Base-by-base conservation (phyloP, 2,113 vertebrate genomes). In the Argyrosomus japonicus region DNA sequence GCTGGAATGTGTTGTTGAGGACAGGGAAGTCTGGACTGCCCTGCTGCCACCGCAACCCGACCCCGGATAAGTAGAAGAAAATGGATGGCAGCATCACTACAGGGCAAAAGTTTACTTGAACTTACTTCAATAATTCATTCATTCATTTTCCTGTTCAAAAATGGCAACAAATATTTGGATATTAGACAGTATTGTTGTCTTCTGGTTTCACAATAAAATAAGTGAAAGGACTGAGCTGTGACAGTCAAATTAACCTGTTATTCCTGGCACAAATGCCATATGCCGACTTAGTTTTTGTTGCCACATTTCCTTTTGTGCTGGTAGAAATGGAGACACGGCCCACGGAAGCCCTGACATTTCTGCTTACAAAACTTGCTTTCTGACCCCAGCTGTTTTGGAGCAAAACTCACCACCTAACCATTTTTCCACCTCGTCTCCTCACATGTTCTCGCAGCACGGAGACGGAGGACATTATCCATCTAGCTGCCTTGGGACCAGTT, bases 341-440 rank as follows among this genome's bases (percentile, higher is more conserved):
- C 18, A 58, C 36, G 73, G 43, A 71, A 56, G 62, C 43, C 9
- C 64, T 58, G 86, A 81, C 61, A 82, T 77, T 57, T 79, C 62
- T 79, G 78, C 63, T 54, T 32, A 73, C 27, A 29, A 64, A 48
- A 75, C 65, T 8, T 40, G 65, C 56, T 58, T 61, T 29, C 58
- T 82, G 81, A 77, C 71, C 77, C 75, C 12, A 60, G 77, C 13
- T 15, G 67, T 40, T 80, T 57, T 23, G 40, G 36, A 87, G 65
- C 61, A 54, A 51, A 84, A 85, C 69, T 53, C 45, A 29, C 48
- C 61, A 69, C 80, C 65, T 13, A 29, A 54, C 40, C 47, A n/a
- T 68, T 81, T 90, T 87, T 77, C 77, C 85, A 82, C 64, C 74
- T 84, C 63, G 29, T 78, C 84, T 86, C 65, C 36, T 82, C 67